A percentile compares a stretch with the other conserved stretches of the same genome.
Conservation (phyloP, 2,113 vertebrate genomes). For the Sapayoa aenigma region DNA sequence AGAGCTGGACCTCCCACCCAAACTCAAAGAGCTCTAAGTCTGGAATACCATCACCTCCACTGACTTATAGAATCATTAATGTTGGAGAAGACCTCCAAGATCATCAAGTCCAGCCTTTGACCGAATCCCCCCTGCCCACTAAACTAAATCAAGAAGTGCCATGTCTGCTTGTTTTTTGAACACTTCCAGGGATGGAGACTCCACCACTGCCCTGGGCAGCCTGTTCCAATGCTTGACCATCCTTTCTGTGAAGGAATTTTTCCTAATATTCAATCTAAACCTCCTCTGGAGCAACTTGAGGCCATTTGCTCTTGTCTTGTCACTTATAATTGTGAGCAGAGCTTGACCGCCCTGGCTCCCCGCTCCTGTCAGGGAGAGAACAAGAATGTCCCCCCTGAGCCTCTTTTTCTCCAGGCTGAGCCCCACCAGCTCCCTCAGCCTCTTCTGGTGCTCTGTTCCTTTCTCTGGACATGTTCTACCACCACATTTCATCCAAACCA, state of each 20-base stretch:
- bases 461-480: background rate
- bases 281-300: background rate
- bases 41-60: background rate
- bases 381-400: background rate
- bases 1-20: background rate
- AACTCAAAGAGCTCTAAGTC: background rate
- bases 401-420: background rate
- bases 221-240: background rate
- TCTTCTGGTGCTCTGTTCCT: rapidly evolving
- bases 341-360: rapidly evolving
- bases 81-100: background rate
- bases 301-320: background rate
- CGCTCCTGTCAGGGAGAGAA: background rate
- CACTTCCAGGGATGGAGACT: background rate
- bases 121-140: rapidly evolving
- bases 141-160: background rate
- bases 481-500: background rate
- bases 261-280: background rate
- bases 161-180: background rate
- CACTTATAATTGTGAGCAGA: background rate
- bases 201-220: background rate
- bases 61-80: background rate
- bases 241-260: background rate
- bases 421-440: background rate
- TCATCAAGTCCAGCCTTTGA: background rate